Evolutionary conservation across 2,888 invertebrate genomes (phyloP).

Genomic region (Calameuta filiformis): DNA sequence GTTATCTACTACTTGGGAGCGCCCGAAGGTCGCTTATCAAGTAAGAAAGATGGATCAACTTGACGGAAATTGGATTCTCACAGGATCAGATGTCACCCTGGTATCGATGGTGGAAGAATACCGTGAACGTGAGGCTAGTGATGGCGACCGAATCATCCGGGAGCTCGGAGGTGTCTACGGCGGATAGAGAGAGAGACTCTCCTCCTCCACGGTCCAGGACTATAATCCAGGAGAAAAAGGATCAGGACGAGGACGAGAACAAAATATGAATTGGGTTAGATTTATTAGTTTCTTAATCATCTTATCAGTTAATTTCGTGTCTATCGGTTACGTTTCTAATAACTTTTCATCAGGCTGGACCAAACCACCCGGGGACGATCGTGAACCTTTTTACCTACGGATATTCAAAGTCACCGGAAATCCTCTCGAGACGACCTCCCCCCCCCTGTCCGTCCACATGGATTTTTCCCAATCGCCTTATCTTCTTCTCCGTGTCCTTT

Average conservation of each 20-base stretch:
- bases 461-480: background rate
- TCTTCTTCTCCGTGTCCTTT: background rate
- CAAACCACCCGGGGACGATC: too few relatives aligned
- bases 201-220: slow-evolving; percentile 28
- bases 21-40: background rate
- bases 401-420: background rate
- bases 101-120: slow-evolving; percentile 76
- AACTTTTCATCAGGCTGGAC: too few relatives aligned
- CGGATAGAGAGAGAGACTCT: slow-evolving; percentile 20
- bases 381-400: too few relatives aligned
- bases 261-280: slow-evolving; percentile 23
- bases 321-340: too few relatives aligned
- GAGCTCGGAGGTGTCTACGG: background rate
- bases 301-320: slow-evolving; percentile 1
- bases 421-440: too few relatives aligned
- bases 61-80: slow-evolving; percentile 18
- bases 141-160: slow-evolving; percentile 67
- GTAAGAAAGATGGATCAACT: background rate
- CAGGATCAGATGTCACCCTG: slow-evolving; percentile 75
- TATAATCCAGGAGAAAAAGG: slow-evolving; percentile 12
- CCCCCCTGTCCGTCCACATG: too few relatives aligned
- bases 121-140: slow-evolving; percentile 73
- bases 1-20: background rate
- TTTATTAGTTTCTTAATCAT: background rate
- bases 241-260: slow-evolving; percentile 26